Evolutionary conservation across 1,140 invertebrate species (phyloP).

Genomic region (Papilio machaon): DNA sequence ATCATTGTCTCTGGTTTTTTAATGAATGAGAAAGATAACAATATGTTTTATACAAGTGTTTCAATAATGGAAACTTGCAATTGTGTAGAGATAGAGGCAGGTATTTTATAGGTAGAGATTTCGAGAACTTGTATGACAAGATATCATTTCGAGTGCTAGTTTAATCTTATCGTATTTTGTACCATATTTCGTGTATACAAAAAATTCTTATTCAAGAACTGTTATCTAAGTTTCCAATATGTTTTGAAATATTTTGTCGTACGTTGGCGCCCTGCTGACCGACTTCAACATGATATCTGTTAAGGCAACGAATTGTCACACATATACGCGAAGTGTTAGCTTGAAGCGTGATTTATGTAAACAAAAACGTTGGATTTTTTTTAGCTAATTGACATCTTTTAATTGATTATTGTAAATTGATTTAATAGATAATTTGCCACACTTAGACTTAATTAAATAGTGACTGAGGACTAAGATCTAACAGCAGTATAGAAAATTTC

Average conservation of each 20-base stretch:
- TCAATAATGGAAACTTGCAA: background rate
- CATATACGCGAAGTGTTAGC: background rate
- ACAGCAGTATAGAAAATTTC: too few relatives aligned
- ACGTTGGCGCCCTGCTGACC: background rate
- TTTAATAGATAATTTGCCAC: background rate
- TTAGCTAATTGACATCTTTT: background rate
- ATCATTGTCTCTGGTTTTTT: background rate
- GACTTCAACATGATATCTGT: background rate
- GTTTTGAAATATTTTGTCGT: background rate
- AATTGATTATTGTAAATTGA: background rate
- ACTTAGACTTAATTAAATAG: too few relatives aligned
- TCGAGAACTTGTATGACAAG: constrained; percentile 27
- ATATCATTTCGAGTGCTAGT: constrained; percentile 18
- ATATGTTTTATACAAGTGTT: background rate
- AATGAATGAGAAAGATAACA: background rate
- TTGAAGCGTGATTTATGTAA: background rate
- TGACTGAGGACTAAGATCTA: too few relatives aligned
- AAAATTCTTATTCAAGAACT: constrained; percentile 18
- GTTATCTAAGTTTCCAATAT: constrained; percentile 7
- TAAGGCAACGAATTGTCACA: background rate
- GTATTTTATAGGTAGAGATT: background rate
- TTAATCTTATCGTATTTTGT: constrained; percentile 33
- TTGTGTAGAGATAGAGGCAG: background rate
- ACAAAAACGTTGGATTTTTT: background rate
- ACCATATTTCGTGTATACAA: constrained; percentile 7